These are phyloP conservation scores for Kryptolebias marmoratus DNA, from an alignment of 2,113 vertebrate species.

Conservation along the genomic window DNA sequence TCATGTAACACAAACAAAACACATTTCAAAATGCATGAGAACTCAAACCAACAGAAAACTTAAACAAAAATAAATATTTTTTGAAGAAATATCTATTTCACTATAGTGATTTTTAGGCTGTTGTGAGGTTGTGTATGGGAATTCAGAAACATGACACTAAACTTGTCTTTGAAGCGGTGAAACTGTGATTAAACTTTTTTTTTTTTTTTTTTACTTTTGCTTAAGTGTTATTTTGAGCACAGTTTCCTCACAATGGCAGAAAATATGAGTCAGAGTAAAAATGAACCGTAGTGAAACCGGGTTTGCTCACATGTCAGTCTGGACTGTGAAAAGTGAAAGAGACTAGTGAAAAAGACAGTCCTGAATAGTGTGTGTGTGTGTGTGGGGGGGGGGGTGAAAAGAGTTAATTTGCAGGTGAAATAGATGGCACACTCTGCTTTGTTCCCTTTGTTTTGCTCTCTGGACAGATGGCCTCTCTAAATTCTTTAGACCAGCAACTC, in stretches of 20 bases:
- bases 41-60: too few species aligned
- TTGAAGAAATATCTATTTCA: too few species aligned
- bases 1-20: too few species aligned
- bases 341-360: neutral
- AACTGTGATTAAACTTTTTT: too few species aligned
- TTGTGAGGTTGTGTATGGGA: too few species aligned
- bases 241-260: neutral
- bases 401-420: conserved; percentile 97
- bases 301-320: conserved; percentile 45
- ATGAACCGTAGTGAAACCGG: neutral
- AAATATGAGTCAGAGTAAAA: conserved; percentile 11
- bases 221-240: conserved; percentile 1
- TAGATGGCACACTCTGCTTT: conserved; percentile 91
- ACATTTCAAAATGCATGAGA: too few species aligned
- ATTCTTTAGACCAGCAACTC: conserved; percentile 62
- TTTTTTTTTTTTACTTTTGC: conserved; percentile 8
- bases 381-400: conserved; percentile 56
- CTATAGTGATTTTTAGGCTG: too few species aligned
- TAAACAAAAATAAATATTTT: too few species aligned
- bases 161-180: too few species aligned
- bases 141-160: neutral
- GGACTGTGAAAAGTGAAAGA: conserved; percentile 49
- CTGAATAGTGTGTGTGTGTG: neutral
- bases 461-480: conserved; percentile 91
- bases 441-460: conserved; percentile 87